phyloP scores from a whole-genome alignment of 2,113 vertebrate genomes.

The Hylia prasina region DNA sequence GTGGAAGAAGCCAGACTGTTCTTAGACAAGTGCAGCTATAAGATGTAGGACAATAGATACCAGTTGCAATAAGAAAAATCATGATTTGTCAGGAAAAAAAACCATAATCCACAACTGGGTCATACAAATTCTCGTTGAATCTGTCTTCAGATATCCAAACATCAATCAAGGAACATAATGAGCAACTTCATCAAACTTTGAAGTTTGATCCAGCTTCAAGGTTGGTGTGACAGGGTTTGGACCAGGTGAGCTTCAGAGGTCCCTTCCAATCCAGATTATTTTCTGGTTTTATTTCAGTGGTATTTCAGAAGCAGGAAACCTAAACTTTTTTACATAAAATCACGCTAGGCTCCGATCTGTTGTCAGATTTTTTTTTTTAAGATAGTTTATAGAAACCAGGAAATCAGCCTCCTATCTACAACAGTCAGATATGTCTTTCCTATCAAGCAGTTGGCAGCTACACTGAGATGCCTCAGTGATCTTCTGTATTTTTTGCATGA shows the following conservation, averaged over 20 bases:
- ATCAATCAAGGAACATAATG: neutral
- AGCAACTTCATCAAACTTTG: neutral
- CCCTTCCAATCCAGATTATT: neutral
- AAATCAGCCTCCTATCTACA: neutral
- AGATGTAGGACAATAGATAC: neutral
- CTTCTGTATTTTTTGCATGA: neutral
- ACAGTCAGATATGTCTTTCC: neutral
- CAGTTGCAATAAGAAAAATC: neutral
- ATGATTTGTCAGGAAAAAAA: neutral
- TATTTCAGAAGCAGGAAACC: neutral
- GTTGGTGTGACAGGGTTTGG: neutral
- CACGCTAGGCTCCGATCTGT: neutral
- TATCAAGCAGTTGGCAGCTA: neutral
- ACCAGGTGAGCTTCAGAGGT: neutral
- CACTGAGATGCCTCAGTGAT: neutral
- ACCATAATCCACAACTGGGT: rapidly evolving
- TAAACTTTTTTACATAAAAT: neutral
- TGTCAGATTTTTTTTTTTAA: neutral
- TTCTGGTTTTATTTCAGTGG: neutral
- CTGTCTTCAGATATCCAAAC: neutral
- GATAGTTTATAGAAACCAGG: neutral
- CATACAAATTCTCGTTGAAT: neutral
- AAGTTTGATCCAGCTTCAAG: neutral
- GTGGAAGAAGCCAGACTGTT: neutral
- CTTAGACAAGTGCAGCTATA: neutral